A percentile compares a stretch with the other conserved stretches of the same genome.
These are phyloP conservation scores for Carduelis carduelis DNA, from an alignment of 2,797 vertebrate species.

Conservation along the genomic window DNA sequence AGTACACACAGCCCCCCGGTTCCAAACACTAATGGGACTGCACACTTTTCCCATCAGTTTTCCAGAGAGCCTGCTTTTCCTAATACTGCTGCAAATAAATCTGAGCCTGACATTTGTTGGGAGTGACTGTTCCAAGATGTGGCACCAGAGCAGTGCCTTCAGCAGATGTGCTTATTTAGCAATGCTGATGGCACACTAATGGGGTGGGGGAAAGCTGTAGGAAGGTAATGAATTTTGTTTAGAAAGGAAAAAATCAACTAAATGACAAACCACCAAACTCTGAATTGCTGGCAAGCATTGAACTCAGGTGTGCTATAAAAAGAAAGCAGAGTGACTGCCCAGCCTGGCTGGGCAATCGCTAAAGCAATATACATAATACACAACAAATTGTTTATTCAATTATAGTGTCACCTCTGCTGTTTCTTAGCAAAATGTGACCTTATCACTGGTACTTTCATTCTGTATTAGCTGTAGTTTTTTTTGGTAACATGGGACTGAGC, in stretches of 20 bases:
- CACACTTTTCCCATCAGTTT: rapidly evolving
- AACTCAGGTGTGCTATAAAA: background rate
- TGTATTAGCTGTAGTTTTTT: background rate
- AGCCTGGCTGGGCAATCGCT: background rate
- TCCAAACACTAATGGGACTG: background rate
- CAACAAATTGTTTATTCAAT: background rate
- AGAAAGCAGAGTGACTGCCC: background rate
- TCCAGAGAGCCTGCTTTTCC: background rate
- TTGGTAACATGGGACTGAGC: background rate
- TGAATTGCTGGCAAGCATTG: background rate
- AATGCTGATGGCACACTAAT: background rate
- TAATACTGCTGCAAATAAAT: background rate
- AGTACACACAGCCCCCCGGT: rapidly evolving
- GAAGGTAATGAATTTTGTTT: background rate
- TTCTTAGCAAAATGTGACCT: background rate
- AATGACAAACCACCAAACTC: background rate
- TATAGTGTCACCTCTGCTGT: background rate
- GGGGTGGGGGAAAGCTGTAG: background rate
- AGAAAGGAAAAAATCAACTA: background rate
- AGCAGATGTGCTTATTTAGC: background rate
- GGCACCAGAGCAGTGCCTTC: background rate
- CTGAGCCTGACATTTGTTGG: background rate
- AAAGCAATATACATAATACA: background rate
- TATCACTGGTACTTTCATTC: background rate
- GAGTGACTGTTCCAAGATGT: background rate